A percentile compares a stretch with the other conserved stretches of the same genome.
These are phyloP conservation scores for Calonectris borealis DNA, from an alignment of 2,113 vertebrate genomes.

Conservation along the genomic window DNA sequence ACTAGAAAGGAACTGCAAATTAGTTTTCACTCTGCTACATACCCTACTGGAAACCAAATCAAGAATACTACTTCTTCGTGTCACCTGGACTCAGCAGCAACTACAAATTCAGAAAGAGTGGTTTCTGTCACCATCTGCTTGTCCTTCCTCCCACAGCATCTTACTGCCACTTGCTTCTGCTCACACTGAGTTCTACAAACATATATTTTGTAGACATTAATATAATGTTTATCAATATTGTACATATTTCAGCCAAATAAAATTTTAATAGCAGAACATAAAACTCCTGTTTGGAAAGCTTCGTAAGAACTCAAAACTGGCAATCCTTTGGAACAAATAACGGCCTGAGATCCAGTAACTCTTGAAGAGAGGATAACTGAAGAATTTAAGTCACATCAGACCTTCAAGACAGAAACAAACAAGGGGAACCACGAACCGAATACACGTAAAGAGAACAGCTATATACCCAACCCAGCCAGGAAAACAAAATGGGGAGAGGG, in stretches of 20 bases:
- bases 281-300: slow-evolving; percentile 8
- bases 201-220: not conserved
- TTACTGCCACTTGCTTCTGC: slow-evolving; percentile 28
- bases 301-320: not conserved
- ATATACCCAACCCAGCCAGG: not conserved
- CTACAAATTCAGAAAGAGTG: not conserved
- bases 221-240: slow-evolving; percentile 50
- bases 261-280: slow-evolving; percentile 16
- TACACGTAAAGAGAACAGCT: not conserved
- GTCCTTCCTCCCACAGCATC: slow-evolving; percentile 30
- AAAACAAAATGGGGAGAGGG: accelerated
- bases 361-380: not conserved
- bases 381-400: not conserved
- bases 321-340: not conserved
- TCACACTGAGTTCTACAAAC: not conserved
- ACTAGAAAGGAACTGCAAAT: not conserved
- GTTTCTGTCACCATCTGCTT: slow-evolving; percentile 59
- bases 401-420: not conserved
- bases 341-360: not conserved
- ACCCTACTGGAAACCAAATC: not conserved
- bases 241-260: slow-evolving; percentile 25
- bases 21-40: not conserved
- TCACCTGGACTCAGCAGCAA: not conserved
- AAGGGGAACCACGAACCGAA: not conserved
- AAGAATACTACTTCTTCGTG: not conserved